Conservation (phyloP, 2,888 invertebrate genomes). For the Salticus scenicus region DNA sequence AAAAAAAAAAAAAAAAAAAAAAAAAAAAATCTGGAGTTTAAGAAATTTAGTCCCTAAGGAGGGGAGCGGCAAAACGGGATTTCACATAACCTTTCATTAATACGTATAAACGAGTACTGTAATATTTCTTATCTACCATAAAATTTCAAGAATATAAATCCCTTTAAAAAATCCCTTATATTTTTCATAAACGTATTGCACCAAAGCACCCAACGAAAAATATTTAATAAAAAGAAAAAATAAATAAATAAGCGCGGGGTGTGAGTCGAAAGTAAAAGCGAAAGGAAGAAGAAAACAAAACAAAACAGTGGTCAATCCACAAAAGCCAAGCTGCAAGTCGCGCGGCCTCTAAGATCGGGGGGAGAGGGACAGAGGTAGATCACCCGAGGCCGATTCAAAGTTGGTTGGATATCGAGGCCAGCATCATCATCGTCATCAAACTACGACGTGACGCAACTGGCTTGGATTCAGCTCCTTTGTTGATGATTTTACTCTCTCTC, state of each 20-base stretch:
- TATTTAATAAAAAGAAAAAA: background rate
- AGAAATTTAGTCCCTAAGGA: too few species aligned
- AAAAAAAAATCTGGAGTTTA: too few species aligned
- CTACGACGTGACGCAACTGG: background rate
- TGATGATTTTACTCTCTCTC: too few species aligned
- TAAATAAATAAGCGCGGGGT: background rate
- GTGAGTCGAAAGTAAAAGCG: background rate
- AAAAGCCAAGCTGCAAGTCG: constrained; percentile 21
- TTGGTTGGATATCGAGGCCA: constrained; percentile 23
- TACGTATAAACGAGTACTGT: too few species aligned
- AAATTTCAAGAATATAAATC: too few species aligned
- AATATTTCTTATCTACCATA: too few species aligned
- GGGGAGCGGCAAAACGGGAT: too few species aligned
- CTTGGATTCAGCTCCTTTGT: background rate
- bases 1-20: too few species aligned
- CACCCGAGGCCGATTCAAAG: constrained; percentile 28
- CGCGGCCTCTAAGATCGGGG: constrained; percentile 15
- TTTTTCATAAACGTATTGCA: too few species aligned
- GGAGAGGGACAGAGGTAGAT: constrained; percentile 19
- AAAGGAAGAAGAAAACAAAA: background rate
- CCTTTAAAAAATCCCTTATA: too few species aligned
- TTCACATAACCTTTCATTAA: too few species aligned
- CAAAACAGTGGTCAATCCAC: background rate
- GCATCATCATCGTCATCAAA: constrained; percentile 13
- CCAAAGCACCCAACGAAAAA: background rate